Conservation (phyloP, 1,140 invertebrate genomes). For the Camponotus vicinus region DNA sequence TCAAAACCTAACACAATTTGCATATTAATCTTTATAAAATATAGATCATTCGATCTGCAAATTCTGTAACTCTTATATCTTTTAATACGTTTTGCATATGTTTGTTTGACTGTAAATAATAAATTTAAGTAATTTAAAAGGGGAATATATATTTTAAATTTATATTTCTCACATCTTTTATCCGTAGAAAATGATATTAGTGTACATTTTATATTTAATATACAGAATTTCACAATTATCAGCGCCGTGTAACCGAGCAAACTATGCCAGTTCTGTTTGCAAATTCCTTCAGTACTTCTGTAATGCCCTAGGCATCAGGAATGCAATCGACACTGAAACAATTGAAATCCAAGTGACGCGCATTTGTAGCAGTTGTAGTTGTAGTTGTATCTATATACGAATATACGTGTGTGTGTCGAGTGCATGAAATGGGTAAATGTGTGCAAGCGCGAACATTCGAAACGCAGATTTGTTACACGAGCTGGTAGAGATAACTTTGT, state of each 20-base stretch:
- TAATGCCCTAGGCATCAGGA: conserved; percentile 21
- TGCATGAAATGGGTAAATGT: background rate
- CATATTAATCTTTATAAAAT: background rate
- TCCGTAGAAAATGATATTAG: too few species aligned
- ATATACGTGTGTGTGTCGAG: too few species aligned
- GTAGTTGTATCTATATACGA: background rate
- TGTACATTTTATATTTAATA: background rate
- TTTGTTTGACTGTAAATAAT: background rate
- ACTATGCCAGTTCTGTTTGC: background rate
- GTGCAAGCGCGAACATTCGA: conserved; percentile 19
- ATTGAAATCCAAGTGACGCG: conserved; percentile 47
- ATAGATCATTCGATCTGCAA: background rate
- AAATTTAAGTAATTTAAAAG: background rate
- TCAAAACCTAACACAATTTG: background rate
- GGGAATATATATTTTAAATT: background rate
- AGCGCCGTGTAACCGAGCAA: background rate
- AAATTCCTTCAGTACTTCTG: conserved; percentile 32
- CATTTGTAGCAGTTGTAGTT: conserved; percentile 10
- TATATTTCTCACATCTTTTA: background rate
- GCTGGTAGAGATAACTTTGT: conserved; percentile 51
- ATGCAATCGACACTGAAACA: conserved; percentile 49
- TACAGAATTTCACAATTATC: conserved; percentile 10
- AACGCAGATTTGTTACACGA: conserved; percentile 53
- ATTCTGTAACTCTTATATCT: background rate
- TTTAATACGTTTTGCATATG: background rate